Base-by-base conservation (phyloP, 2,113 vertebrate genomes). In the Phyllopteryx taeniolatus region DNA sequence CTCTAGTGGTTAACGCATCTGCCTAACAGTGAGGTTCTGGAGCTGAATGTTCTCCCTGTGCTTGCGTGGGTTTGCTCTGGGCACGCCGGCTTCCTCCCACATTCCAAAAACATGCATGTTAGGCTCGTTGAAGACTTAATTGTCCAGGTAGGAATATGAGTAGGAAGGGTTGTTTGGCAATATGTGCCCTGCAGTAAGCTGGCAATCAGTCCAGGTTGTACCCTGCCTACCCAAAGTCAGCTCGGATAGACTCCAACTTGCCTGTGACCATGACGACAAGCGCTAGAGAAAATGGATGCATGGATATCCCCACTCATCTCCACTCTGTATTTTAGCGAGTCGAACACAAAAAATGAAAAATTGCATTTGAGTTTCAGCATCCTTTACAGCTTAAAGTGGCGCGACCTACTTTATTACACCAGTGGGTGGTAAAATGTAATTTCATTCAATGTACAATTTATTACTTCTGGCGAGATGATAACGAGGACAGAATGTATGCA, bases 341-440 rank as follows among this genome's bases (percentile, higher is more conserved):
- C 59, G 3, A 17, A 35, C 59, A 17, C 31, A 61, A 61, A 14
- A 33, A 60, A 33, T 31, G 31, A 49, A 59, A 59, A 14, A 7
- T 46, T 15, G n/a, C 63, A 27, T 65, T 66, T 47, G 12, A 8
- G 44, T 66, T 31, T 31, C 64, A 17, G 42, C 63, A 65, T 10
- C 19, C 42, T 64, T 64, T 64, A 17, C 43, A 66, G n/a, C 12
- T 35, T 6, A 1, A 47, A 13, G 64, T 66, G 43, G n/a, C 7
- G 13, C 14, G 64, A 66, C 64, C 64, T 66, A 66, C 64, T 66
- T 66, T 66, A 66, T 47, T 49, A 31, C 42, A 31, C 43, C 20
- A 22, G 20, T 31, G 22, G 44, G 64, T 47, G 44, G 43, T 47
- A 66, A 66, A 47, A 66, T 66, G 42, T 8, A 31, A 31, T 66